Evolutionary conservation across 2,888 invertebrate species (phyloP), one percentile per base, ranked within the genome.

Genomic region (Aethes cnicana): DNA sequence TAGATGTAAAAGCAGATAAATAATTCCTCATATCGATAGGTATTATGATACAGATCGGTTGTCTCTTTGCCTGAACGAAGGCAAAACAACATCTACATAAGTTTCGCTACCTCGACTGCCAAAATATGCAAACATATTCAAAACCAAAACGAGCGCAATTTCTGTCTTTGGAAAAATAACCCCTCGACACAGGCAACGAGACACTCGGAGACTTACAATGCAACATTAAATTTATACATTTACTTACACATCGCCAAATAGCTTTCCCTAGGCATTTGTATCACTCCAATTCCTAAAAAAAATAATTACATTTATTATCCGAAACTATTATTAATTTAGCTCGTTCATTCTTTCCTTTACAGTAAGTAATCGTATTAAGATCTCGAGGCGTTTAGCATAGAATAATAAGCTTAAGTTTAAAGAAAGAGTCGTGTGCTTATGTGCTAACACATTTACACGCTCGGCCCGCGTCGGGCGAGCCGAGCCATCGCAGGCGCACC

Each of bases 1-100:
- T 83, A 83, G 79, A 81, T 69, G 71, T 73, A 78, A 83, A 84
- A 87, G 86, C 85, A 81, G 76, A 81, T 84, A 85, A 84, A 84
- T 86, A 85, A 77, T 73, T 73, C 69, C 62, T 80, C 70, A 73
- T 77, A 78, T 78, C 72, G 69, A 76, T 79, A 84, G 68, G 73
- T 77, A 76, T 69, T 74, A 77, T 73, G 57, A 77, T 77, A 79
- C 72, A 80, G 62, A 67, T 63, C 68, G 69, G 71, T 69, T 72
- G 75, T 70, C 76, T 72, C 77, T 77, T 72, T 79, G 65, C 65
- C 77, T 70, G 69, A 68, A 62, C 57, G 62, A 64, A 66, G 20
- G 16, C 26, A 26, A 48, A 37, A 12, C n/a, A 17, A 39, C 11
- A 12, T 43, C 42, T 36, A 44, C 18, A n/a, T 26, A 9, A 4